These are phyloP conservation scores for Turritopsis rubra DNA, from an alignment of 30 jellyfish, hydroid and myxozoan species.

Conservation along the genomic window DNA sequence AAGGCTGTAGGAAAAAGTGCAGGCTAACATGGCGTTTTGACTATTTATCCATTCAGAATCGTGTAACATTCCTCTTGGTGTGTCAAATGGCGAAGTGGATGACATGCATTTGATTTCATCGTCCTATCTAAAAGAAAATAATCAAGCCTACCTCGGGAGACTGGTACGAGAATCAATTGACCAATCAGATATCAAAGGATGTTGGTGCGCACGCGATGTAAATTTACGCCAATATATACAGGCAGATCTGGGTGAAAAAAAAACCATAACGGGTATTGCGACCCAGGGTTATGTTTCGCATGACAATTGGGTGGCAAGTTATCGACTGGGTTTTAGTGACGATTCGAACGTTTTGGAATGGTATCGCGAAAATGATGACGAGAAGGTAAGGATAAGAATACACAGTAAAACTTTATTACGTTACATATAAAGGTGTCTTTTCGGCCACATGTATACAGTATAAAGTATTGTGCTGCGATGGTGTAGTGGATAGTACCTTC, in stretches of 20 bases:
- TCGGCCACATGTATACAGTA: no score
- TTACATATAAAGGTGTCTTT: no score
- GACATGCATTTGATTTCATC: constrained; percentile 91
- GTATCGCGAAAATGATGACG: constrained; percentile 95
- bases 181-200: constrained; percentile 80
- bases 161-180: constrained; percentile 92
- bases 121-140: constrained; percentile 49
- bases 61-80: constrained; percentile 93
- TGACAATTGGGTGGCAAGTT: constrained; percentile 97
- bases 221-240: constrained; percentile 84
- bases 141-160: constrained; percentile 76
- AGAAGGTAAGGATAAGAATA: constrained; percentile 51
- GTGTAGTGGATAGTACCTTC: no score
- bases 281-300: constrained; percentile 91
- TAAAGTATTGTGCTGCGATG: no score
- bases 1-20: no score
- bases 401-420: no score
- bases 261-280: constrained; percentile 66
- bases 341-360: constrained; percentile 90
- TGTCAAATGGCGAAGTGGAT: constrained; percentile 96
- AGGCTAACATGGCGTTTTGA: no score
- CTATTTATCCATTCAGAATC: constrained; percentile 37
- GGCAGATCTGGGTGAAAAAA: constrained; percentile 96
- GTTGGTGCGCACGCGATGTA: constrained; percentile 99
- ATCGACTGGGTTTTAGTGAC: constrained; percentile 92